Evolutionary conservation across 30 jellyfish, hydroid and myxozoan species (phyloP).

Genomic region (Clytia hemisphaerica): DNA sequence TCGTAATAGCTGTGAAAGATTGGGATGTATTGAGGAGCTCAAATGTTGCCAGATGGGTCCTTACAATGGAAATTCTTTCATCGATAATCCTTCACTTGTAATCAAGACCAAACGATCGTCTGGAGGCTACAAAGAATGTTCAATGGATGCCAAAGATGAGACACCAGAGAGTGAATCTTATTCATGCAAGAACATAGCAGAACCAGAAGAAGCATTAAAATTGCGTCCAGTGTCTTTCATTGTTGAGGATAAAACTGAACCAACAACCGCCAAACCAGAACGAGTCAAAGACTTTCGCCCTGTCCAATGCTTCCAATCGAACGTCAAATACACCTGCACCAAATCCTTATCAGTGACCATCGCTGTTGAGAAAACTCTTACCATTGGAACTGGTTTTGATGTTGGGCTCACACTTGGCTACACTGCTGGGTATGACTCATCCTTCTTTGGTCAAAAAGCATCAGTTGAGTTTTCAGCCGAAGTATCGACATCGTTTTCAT

Average conservation of each 20-base stretch:
- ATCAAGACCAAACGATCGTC: too few relatives aligned
- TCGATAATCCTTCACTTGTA: neutral
- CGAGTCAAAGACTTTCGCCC: slow-evolving; percentile 12
- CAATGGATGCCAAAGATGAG: too few relatives aligned
- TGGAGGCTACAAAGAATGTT: too few relatives aligned
- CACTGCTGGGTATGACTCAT: too few relatives aligned
- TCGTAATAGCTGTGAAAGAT: neutral
- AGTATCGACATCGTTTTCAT: neutral
- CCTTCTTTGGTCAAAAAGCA: too few relatives aligned
- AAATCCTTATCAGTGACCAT: neutral
- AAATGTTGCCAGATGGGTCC: slow-evolving; percentile 14
- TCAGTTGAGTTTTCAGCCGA: too few relatives aligned
- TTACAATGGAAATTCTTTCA: too few relatives aligned
- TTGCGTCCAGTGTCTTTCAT: slow-evolving; percentile 1
- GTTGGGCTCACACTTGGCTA: too few relatives aligned
- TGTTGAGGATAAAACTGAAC: slow-evolving; percentile 1
- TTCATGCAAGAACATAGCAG: neutral
- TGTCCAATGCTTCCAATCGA: neutral
- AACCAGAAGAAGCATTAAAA: neutral
- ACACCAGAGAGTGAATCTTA: too few relatives aligned
- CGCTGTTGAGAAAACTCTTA: too few relatives aligned
- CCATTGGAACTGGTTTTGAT: slow-evolving; percentile 18
- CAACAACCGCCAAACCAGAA: neutral
- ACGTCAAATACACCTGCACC: neutral
- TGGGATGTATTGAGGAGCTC: too few relatives aligned